Conservation (phyloP, 1,140 invertebrate species). For the Eciton burchellii region DNA sequence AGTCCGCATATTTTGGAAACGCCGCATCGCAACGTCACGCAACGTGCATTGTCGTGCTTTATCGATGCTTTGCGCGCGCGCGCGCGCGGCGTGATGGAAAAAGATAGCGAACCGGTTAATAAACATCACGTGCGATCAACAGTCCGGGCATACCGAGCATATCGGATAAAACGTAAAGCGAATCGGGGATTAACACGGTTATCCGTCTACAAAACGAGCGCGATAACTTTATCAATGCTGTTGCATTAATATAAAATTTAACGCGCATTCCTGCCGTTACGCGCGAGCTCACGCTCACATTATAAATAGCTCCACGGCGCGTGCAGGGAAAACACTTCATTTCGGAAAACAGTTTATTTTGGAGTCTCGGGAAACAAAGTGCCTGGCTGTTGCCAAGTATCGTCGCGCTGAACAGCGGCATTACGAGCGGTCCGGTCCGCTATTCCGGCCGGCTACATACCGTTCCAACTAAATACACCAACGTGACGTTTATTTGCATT, state of each 20-base stretch:
- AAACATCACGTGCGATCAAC: too few species aligned
- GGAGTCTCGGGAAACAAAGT: background rate
- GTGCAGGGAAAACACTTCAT: background rate
- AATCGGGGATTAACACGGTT: slow-evolving; percentile 3
- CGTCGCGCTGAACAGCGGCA: background rate
- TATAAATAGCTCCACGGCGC: background rate
- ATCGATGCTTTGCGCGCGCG: background rate
- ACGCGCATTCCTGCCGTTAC: background rate
- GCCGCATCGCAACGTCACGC: background rate
- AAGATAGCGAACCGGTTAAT: background rate
- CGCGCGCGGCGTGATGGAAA: background rate
- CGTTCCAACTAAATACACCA: slow-evolving; percentile 36
- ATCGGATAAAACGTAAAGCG: slow-evolving; percentile 6
- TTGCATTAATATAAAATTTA: slow-evolving; percentile 11
- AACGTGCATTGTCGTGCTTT: background rate
- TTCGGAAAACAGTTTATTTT: slow-evolving; percentile 14
- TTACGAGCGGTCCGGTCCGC: too few species aligned
- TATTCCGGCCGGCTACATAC: slow-evolving; percentile 2
- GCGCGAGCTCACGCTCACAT: background rate
- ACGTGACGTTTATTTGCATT: slow-evolving; percentile 46
- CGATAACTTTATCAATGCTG: slow-evolving; percentile 33
- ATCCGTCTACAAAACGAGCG: background rate
- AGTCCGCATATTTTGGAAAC: slow-evolving; percentile 11
- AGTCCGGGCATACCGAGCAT: too few species aligned
- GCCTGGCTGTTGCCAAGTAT: background rate